These are phyloP conservation scores for Leucoma salicis DNA, from an alignment of 2,888 invertebrate species.

Conservation along the genomic window DNA sequence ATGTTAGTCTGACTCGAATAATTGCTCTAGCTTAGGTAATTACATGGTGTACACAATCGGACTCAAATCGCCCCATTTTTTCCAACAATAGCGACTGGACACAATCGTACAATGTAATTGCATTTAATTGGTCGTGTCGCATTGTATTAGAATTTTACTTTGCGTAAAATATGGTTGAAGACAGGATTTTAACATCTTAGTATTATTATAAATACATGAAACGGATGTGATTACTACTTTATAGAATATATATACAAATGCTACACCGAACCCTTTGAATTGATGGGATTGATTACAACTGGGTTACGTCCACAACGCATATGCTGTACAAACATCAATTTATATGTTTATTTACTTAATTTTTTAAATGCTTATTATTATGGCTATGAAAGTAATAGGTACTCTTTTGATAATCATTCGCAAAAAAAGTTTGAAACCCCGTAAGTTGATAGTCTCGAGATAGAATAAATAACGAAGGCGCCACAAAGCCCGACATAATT, in stretches of 20 bases:
- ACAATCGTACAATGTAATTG: constrained; percentile 49
- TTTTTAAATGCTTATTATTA: no score
- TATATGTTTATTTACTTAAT: no score
- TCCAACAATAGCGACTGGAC: constrained; percentile 44
- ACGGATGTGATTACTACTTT: no score
- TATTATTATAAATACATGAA: neutral
- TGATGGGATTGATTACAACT: no score
- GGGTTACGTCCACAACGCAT: no score
- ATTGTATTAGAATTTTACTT: constrained; percentile 39
- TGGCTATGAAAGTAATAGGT: neutral
- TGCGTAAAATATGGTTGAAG: constrained; percentile 11
- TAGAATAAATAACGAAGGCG: constrained; percentile 36
- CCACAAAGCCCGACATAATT: constrained; percentile 45
- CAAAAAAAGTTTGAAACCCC: constrained; percentile 18
- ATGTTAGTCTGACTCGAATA: constrained; percentile 41
- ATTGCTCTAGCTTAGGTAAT: constrained; percentile 45
- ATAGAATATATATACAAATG: no score
- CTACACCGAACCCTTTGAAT: no score
- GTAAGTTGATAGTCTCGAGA: constrained; percentile 28
- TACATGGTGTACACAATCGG: constrained; percentile 48
- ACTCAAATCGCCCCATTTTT: constrained; percentile 40
- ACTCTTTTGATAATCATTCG: constrained; percentile 12
- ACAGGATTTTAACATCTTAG: neutral
- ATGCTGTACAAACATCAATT: no score
- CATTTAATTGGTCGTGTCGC: constrained; percentile 57